phyloP scores from a whole-genome alignment of 2,113 vertebrate genomes.

The Neotragus moschatus region DNA sequence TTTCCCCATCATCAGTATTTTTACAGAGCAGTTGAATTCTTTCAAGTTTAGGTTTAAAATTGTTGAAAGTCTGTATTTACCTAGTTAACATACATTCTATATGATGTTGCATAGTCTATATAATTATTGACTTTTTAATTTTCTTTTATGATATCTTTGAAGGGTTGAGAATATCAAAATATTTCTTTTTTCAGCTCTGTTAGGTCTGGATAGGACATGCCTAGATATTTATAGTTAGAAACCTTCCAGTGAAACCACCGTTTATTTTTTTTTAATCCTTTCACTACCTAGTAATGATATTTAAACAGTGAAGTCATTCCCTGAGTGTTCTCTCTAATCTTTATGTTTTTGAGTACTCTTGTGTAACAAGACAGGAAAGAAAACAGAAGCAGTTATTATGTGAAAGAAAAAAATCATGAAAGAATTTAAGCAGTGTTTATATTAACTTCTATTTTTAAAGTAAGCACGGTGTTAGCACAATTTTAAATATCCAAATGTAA shows the following conservation, averaged over 20 bases:
- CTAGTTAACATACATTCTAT: background rate
- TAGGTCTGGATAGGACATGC: background rate
- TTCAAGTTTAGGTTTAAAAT: background rate
- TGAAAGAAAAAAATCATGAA: background rate
- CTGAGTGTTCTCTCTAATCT: background rate
- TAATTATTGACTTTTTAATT: background rate
- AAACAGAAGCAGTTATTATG: background rate
- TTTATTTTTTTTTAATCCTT: slow-evolving; percentile 1
- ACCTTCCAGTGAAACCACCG: background rate
- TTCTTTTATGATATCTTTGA: background rate
- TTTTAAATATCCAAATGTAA: background rate
- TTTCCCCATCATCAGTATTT: background rate
- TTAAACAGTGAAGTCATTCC: background rate
- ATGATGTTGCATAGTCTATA: background rate
- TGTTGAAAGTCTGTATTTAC: background rate
- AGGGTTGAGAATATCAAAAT: background rate
- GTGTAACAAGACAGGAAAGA: background rate
- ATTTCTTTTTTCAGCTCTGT: slow-evolving; percentile 10
- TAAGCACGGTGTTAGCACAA: background rate
- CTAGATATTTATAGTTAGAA: background rate
- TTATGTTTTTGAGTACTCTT: background rate
- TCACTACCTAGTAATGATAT: background rate
- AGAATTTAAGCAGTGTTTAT: background rate
- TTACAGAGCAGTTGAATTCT: background rate
- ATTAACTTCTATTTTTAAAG: background rate